Conservation (phyloP, 2,113 vertebrate species). For the Lamprotornis superbus region DNA sequence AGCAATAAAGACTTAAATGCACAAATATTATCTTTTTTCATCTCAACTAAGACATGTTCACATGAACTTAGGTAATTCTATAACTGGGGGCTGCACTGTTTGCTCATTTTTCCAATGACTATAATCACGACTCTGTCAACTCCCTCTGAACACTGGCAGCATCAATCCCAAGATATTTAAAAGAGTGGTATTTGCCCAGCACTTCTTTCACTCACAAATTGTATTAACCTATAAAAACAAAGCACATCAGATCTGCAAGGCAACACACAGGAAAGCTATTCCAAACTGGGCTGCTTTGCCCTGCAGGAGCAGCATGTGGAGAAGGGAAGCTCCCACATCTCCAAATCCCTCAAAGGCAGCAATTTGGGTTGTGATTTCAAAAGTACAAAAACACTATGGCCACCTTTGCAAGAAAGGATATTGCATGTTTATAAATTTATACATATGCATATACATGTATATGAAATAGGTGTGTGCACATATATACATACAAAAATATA, state of each 20-base stretch:
- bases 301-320: fast-evolving
- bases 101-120: constrained; percentile 67
- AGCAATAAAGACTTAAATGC: not conserved
- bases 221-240: not conserved
- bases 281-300: too few relatives aligned
- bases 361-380: not conserved
- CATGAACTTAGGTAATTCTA: constrained; percentile 45
- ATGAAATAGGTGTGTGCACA: not conserved
- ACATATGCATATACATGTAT: too few relatives aligned
- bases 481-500: not conserved
- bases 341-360: not conserved
- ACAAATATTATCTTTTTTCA: not conserved
- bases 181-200: constrained; percentile 43
- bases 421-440: not conserved
- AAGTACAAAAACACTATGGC: not conserved
- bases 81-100: constrained; percentile 61
- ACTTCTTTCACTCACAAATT: not conserved
- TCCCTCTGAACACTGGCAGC: constrained; percentile 64
- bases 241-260: not conserved
- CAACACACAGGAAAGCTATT: fast-evolving
- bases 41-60: constrained; percentile 32
- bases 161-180: constrained; percentile 70
- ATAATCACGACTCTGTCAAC: constrained; percentile 72
- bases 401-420: not conserved
- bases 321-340: not conserved